Conservation (phyloP, 2,888 invertebrate species). For the Noctua fimbriata region DNA sequence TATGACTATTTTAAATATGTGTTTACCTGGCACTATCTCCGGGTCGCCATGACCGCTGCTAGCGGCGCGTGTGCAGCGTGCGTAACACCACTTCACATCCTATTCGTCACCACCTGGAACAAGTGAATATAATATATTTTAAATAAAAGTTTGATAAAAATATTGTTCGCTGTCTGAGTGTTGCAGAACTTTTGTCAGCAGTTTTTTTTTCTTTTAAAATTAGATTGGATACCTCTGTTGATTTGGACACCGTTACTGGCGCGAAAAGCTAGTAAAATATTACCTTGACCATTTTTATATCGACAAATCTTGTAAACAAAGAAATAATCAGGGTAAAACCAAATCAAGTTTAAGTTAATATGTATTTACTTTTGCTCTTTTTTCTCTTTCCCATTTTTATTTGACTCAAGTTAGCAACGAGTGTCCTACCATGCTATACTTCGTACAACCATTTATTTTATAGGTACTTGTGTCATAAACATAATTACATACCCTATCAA, state of each 20-base stretch:
- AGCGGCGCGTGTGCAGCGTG: conserved; percentile 77
- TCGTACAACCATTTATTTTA: too few species aligned
- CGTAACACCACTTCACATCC: conserved; percentile 82
- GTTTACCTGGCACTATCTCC: conserved; percentile 85
- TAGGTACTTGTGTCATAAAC: background rate
- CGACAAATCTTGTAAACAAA: too few species aligned
- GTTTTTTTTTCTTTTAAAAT: background rate
- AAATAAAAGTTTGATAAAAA: background rate
- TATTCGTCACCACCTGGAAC: conserved; percentile 79
- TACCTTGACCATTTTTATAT: too few species aligned
- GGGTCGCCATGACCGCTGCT: conserved; percentile 81
- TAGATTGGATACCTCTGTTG: background rate
- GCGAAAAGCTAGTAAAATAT: background rate
- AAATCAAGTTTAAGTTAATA: background rate
- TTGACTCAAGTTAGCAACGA: background rate
- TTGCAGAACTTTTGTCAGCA: background rate
- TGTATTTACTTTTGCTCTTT: background rate
- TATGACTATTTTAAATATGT: background rate
- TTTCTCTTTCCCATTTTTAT: background rate
- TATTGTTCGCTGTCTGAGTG: background rate
- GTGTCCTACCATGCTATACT: background rate
- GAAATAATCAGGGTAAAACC: background rate
- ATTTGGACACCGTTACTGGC: background rate
- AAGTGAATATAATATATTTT: conserved; percentile 39
- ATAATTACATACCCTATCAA: background rate